phyloP scores from a whole-genome alignment of 2,888 invertebrate species.

The Hypomecis atomaria region DNA sequence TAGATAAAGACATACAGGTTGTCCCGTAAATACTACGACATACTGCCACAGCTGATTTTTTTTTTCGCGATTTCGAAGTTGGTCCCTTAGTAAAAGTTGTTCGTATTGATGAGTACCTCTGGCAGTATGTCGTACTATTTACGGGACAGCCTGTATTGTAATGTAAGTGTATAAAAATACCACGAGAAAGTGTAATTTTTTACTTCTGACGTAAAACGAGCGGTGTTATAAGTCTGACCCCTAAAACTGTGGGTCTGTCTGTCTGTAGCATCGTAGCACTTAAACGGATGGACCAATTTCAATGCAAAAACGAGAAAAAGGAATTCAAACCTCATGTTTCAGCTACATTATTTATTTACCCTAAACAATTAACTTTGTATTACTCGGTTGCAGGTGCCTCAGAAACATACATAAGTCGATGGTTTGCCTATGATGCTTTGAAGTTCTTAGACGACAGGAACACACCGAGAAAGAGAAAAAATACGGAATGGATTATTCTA shows the following conservation, averaged over 20 bases:
- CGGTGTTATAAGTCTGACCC: conserved; percentile 18
- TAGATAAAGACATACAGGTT: conserved; percentile 21
- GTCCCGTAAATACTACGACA: conserved; percentile 21
- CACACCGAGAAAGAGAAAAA: conserved; percentile 34
- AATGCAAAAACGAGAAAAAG: conserved; percentile 6
- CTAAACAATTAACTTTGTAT: conserved; percentile 10
- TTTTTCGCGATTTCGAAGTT: no score
- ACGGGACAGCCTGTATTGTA: conserved; percentile 7
- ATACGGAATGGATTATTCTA: conserved; percentile 9
- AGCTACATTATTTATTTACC: conserved; percentile 5
- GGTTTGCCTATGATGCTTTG: conserved; percentile 40
- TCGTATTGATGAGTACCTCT: conserved; percentile 20
- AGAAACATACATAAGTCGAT: conserved; percentile 42
- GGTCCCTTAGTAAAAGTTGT: no score
- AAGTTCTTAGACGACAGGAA: conserved; percentile 42
- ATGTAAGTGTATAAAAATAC: conserved; percentile 17
- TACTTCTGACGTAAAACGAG: conserved; percentile 14
- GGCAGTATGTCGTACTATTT: conserved; percentile 22
- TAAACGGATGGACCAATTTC: conserved; percentile 18
- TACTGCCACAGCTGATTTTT: conserved; percentile 19
- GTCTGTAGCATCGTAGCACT: conserved; percentile 21
- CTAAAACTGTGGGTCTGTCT: conserved; percentile 20
- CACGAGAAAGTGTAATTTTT: conserved; percentile 20
- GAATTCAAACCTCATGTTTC: conserved; percentile 6
- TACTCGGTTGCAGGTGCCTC: conserved; percentile 30